A percentile compares a stretch with the other conserved stretches of the same genome.
Conservation (phyloP, 1,140 invertebrate species). For the Drosophila quadrilineata region DNA sequence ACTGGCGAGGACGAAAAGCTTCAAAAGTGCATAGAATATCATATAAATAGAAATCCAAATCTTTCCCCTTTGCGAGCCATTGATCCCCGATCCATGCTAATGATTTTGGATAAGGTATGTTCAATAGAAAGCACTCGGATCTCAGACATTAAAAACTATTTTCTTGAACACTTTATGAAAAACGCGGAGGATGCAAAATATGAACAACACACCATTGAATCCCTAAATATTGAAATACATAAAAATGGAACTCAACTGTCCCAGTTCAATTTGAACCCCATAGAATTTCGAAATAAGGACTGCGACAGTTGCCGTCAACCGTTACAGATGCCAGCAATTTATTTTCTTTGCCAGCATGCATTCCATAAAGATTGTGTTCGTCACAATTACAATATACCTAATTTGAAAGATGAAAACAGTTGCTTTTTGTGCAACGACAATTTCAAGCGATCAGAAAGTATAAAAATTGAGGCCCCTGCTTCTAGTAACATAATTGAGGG, state of each 20-base stretch:
- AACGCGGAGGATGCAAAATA: background rate
- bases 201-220: conserved; percentile 12
- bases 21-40: conserved; percentile 4
- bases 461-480: background rate
- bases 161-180: conserved; percentile 18
- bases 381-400: conserved; percentile 24
- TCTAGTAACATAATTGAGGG: conserved; percentile 15
- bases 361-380: conserved; percentile 60
- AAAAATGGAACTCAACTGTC: conserved; percentile 6
- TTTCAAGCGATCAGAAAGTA: background rate
- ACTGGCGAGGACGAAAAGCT: background rate
- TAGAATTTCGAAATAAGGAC: conserved; percentile 58
- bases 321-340: conserved; percentile 44
- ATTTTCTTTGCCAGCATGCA: conserved; percentile 63
- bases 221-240: conserved; percentile 30
- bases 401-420: background rate
- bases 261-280: conserved; percentile 44
- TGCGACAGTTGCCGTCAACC: conserved; percentile 54
- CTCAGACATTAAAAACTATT: conserved; percentile 25
- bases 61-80: background rate
- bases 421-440: conserved; percentile 39
- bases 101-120: conserved; percentile 37
- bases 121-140: conserved; percentile 2
- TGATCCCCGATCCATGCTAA: conserved; percentile 36
- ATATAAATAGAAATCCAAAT: conserved; percentile 19